phyloP scores from a whole-genome alignment of 2,888 invertebrate species.

The Syrista parreyssii region DNA sequence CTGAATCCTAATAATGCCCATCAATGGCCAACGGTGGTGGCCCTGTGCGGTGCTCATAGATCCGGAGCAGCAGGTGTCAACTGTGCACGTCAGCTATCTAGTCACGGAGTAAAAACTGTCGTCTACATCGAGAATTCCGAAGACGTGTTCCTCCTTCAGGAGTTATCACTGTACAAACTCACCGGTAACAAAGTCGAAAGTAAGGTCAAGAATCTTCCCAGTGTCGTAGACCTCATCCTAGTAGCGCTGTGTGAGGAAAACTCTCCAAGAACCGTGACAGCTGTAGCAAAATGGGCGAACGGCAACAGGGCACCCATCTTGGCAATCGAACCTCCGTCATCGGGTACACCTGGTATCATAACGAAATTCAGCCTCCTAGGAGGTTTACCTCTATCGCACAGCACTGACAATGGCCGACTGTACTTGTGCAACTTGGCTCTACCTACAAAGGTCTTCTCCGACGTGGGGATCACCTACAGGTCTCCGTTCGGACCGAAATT shows the following conservation, averaged over 20 bases:
- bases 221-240: conserved; percentile 70
- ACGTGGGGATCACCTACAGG: conserved; percentile 81
- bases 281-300: conserved; percentile 76
- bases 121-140: conserved; percentile 70
- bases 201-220: conserved; percentile 67
- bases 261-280: conserved; percentile 65
- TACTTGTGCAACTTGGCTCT: conserved; percentile 89
- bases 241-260: conserved; percentile 69
- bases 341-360: conserved; percentile 72
- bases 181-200: conserved; percentile 73
- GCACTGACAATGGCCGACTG: conserved; percentile 76
- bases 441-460: conserved; percentile 80
- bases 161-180: conserved; percentile 75
- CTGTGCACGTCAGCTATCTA: conserved; percentile 82
- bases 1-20: conserved; percentile 89
- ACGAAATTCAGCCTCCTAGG: conserved; percentile 79
- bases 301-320: conserved; percentile 79
- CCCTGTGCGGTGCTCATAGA: conserved; percentile 78
- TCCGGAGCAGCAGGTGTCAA: conserved; percentile 78
- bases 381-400: conserved; percentile 76
- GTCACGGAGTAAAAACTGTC: conserved; percentile 82
- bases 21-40: conserved; percentile 85
- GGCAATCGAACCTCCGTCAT: conserved; percentile 80
- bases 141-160: conserved; percentile 69
- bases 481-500: conserved; percentile 89